Conservation (phyloP, 2,113 vertebrate species). For the Aptenodytes patagonicus region DNA sequence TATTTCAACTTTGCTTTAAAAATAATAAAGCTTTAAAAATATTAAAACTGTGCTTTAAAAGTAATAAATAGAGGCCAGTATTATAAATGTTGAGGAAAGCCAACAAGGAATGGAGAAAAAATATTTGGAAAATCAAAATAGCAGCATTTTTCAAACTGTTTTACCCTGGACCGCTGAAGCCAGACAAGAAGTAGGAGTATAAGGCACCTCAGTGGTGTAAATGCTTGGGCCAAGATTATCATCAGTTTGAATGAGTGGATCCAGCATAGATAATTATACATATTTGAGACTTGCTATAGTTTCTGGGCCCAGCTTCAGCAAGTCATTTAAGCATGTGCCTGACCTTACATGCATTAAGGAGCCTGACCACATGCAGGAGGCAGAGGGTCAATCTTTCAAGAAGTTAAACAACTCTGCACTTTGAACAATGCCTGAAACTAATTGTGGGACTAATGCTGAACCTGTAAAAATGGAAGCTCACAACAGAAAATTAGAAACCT, state of each 20-base stretch:
- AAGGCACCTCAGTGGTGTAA: background rate
- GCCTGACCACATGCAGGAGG: background rate
- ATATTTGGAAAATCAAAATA: background rate
- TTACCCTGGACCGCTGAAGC: background rate
- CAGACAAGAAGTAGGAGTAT: background rate
- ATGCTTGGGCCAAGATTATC: background rate
- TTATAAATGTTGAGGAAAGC: background rate
- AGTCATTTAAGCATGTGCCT: background rate
- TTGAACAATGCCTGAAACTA: background rate
- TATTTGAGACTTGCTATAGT: background rate
- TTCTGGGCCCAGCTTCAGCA: background rate
- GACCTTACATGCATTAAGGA: background rate
- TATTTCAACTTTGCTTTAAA: background rate
- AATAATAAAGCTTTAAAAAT: background rate
- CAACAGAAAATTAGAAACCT: background rate
- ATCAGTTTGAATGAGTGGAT: background rate
- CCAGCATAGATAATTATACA: background rate
- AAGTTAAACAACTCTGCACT: background rate
- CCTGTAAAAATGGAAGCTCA: background rate
- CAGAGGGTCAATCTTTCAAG: background rate
- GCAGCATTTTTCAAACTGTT: background rate
- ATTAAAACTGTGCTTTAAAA: background rate
- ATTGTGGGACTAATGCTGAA: background rate
- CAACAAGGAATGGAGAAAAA: background rate
- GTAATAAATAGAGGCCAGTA: background rate